These are phyloP conservation scores for Mohoua ochrocephala DNA, from an alignment of 2,113 vertebrate genomes.

Conservation along the genomic window DNA sequence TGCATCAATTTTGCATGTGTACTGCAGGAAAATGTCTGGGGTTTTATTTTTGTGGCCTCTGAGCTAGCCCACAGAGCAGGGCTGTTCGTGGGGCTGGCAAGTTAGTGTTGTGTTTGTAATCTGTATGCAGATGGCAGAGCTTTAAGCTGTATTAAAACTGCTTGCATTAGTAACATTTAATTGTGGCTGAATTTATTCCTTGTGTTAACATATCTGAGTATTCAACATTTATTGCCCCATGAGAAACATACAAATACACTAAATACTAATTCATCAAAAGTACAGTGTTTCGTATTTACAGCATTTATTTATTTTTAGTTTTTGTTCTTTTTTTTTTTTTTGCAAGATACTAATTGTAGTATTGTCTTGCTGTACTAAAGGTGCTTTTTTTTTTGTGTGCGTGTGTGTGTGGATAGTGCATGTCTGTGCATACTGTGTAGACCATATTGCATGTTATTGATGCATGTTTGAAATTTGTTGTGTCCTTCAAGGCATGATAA, in stretches of 20 bases:
- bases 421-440: conserved; percentile 78
- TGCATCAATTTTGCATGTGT: not conserved
- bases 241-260: conserved; percentile 49
- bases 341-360: conserved; percentile 79
- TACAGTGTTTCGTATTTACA: conserved; percentile 57
- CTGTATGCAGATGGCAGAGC: conserved; percentile 47
- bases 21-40: not conserved
- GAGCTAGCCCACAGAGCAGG: not conserved
- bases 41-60: not conserved
- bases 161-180: conserved; percentile 61
- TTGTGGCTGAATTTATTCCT: conserved; percentile 63
- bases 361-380: conserved; percentile 73
- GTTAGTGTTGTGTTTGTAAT: not conserved
- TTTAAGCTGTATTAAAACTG: conserved; percentile 59
- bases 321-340: not conserved
- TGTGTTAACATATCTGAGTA: conserved; percentile 55
- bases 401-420: conserved; percentile 81
- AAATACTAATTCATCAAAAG: conserved; percentile 72
- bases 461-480: conserved; percentile 89
- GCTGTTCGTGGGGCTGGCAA: not conserved
- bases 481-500: conserved; percentile 92
- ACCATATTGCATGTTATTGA: conserved; percentile 91
- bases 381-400: conserved; percentile 27
- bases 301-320: conserved; percentile 48
- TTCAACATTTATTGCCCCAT: conserved; percentile 32